Percentiles rank a stretch among this genome's conserved stretches.
phyloP scores from a whole-genome alignment of 2,888 invertebrate genomes.

The Creontiades dilutus region DNA sequence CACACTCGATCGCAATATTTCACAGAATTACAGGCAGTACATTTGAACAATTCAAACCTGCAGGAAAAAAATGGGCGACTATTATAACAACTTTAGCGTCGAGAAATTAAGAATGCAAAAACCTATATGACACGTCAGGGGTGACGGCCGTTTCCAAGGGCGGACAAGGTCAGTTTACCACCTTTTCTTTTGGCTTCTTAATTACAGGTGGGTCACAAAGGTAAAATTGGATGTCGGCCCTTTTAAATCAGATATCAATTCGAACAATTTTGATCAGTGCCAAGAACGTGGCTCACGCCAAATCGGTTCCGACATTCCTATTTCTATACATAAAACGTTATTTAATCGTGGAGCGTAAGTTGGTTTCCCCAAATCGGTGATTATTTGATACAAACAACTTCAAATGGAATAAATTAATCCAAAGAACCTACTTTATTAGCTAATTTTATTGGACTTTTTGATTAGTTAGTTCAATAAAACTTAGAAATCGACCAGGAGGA shows the following conservation, averaged over 20 bases:
- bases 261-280: background rate
- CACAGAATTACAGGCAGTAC: constrained; percentile 90
- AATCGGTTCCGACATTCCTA: background rate
- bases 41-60: constrained; percentile 87
- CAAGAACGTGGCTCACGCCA: background rate
- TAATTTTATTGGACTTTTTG: too few species aligned
- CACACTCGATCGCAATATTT: constrained; percentile 90
- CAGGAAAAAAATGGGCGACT: constrained; percentile 75
- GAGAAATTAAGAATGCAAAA: too few species aligned
- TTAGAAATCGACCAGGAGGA: too few species aligned
- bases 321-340: background rate
- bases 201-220: background rate
- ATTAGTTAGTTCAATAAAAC: too few species aligned
- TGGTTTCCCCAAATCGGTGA: too few species aligned
- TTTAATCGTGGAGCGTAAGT: background rate
- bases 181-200: background rate
- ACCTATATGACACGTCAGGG: too few species aligned
- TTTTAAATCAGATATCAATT: constrained; percentile 6
- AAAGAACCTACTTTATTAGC: too few species aligned
- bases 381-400: too few species aligned
- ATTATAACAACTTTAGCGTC: too few species aligned
- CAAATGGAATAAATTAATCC: too few species aligned
- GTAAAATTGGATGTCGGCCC: constrained; percentile 30
- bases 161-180: background rate
- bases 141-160: background rate